phyloP scores from a whole-genome alignment of 35 echinoderm and acorn worm genomes.

The Apostichopus japonicus region DNA sequence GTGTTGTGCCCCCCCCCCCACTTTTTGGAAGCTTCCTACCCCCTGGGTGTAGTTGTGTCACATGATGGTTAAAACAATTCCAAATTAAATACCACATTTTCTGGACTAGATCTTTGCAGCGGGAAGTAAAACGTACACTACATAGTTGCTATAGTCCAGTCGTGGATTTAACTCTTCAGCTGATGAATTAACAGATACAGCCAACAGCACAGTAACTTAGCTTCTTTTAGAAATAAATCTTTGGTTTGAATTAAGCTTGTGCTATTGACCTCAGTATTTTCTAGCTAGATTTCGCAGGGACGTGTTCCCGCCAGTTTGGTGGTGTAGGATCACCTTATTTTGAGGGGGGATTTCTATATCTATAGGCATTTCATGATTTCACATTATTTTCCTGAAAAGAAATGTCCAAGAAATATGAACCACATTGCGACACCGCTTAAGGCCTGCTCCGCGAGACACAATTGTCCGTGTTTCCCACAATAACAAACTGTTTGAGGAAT shows the following conservation, averaged over 20 bases:
- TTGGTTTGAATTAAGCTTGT: not conserved
- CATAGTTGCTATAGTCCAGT: too few species aligned
- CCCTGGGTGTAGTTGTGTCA: too few species aligned
- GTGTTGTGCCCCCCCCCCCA: too few species aligned
- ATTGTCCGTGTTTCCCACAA: slow-evolving; percentile 29
- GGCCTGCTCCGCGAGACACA: not conserved
- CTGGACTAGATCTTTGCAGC: too few species aligned
- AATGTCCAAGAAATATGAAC: slow-evolving; percentile 11
- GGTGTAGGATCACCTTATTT: not conserved
- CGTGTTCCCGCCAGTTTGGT: not conserved
- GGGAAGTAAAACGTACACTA: too few species aligned
- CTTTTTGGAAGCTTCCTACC: too few species aligned
- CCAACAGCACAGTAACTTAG: too few species aligned
- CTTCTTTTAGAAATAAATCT: too few species aligned
- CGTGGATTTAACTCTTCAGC: too few species aligned
- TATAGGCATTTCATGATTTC: not conserved
- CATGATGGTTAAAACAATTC: too few species aligned
- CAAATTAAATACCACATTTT: too few species aligned
- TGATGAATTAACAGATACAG: too few species aligned
- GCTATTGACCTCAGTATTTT: not conserved
- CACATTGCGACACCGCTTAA: not conserved
- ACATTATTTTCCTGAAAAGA: not conserved
- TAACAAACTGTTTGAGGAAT: slow-evolving; percentile 33
- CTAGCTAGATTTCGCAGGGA: not conserved
- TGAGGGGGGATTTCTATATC: not conserved